A percentile compares a stretch with the other conserved stretches of the same genome.
Evolutionary conservation across 1,140 invertebrate genomes (phyloP).

Genomic region (Rhopalosiphum maidis): DNA sequence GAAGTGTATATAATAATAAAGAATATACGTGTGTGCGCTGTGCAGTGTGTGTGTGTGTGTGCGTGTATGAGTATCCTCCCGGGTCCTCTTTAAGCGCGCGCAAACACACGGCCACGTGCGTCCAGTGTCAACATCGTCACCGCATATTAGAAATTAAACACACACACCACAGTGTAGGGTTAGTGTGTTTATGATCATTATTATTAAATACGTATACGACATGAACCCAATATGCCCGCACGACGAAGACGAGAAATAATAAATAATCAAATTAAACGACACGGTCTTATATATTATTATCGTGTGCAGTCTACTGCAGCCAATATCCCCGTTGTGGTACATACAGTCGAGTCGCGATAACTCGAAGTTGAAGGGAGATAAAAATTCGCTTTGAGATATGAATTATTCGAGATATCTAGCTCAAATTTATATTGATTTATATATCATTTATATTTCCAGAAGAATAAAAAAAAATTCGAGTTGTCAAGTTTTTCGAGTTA

Average conservation of each 20-base stretch:
- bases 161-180: not conserved
- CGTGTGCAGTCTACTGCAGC: not conserved
- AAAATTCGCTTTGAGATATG: too few species aligned
- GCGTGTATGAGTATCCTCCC: not conserved
- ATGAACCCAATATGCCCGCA: not conserved
- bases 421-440: too few species aligned
- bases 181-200: not conserved
- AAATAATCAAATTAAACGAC: slow-evolving; percentile 23
- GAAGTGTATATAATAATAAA: slow-evolving; percentile 13
- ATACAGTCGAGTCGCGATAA: too few species aligned
- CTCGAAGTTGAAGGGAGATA: too few species aligned
- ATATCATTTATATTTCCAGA: too few species aligned
- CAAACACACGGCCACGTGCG: not conserved
- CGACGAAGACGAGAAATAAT: not conserved
- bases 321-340: too few species aligned
- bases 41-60: too few species aligned
- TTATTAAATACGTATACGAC: not conserved
- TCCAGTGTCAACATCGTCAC: slow-evolving; percentile 23
- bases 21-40: not conserved
- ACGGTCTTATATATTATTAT: not conserved
- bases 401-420: too few species aligned
- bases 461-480: too few species aligned
- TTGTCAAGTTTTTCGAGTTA: too few species aligned
- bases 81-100: not conserved
- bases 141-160: not conserved